Base-by-base conservation (phyloP, 2,797 vertebrate species). In the Halcyon badia region DNA sequence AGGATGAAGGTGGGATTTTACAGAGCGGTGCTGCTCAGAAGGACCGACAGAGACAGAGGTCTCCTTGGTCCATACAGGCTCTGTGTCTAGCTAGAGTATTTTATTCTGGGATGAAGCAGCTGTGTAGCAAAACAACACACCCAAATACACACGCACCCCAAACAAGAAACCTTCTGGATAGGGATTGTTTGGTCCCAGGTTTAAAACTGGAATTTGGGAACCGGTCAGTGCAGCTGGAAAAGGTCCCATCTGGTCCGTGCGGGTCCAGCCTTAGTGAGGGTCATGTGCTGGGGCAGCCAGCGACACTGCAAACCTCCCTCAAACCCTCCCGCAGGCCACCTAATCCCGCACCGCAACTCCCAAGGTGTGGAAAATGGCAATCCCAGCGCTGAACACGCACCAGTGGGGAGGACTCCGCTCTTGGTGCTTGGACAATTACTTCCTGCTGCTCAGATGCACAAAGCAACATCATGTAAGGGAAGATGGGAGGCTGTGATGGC, bases 171-270 rank as follows among this genome's bases (percentile, higher is more conserved):
- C 39, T 85, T 70, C 80, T 95, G 85, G 48, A n/a, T 17, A 51
- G 14, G 0, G 0, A 64, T 90, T 26, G 61, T 71, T 90, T 71
- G 44, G 31, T 86, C 86, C 85, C 91, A 95, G 80, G 82, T 91
- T 95, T 84, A 31, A 61, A 94, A 61, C 8, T 81, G 92, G 93
- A 64, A 95, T 95, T 49, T 97, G 95, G 88, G 95, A 96, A 70
- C 14, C 0, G 9, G 51, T 94, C 64, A 5, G 60, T 9, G 46
- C 90, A 96, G 92, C 94, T 96, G 95, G 93, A 73, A 91, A 70
- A 44, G 2, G 4, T 58, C 79, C 65, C 1, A 0, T 26, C 79
- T n/a, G 71, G 72, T 42, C 56, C 18, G 2, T 11, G 26, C 73
- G 31, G 51, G 30, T 78, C 79, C 83, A 87, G 61, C 91, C 61